Percentiles rank a stretch among this genome's conserved stretches.
These are phyloP conservation scores for Propithecus coquereli DNA, from an alignment of 2,113 vertebrate species.

Conservation along the genomic window DNA sequence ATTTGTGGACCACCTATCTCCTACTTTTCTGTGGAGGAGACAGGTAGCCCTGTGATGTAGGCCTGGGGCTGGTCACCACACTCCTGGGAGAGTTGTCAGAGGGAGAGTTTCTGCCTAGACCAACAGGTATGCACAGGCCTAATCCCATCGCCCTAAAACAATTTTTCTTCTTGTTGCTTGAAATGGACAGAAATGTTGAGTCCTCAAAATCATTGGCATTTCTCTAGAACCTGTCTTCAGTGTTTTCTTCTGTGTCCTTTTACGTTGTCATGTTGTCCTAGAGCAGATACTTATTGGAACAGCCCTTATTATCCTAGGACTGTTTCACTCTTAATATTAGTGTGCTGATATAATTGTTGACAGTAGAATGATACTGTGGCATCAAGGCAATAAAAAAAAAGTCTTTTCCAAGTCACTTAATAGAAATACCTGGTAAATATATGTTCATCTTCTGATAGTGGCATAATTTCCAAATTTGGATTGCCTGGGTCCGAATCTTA, in stretches of 20 bases:
- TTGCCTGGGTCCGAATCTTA: neutral
- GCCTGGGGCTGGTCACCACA: neutral
- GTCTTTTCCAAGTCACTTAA: neutral
- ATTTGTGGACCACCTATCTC: neutral
- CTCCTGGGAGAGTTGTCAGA: neutral
- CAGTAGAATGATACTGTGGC: neutral
- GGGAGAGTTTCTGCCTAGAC: neutral
- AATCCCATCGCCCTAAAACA: neutral
- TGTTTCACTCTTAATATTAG: neutral
- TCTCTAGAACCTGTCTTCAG: neutral
- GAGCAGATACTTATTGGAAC: neutral
- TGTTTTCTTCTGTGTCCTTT: neutral
- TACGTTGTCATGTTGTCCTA: rapidly evolving
- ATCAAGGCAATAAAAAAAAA: neutral
- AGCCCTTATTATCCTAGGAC: neutral
- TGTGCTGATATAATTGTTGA: neutral
- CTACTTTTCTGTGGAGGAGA: neutral
- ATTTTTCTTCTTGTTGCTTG: neutral
- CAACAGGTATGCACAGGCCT: too few relatives aligned
- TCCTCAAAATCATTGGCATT: neutral
- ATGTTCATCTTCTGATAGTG: neutral
- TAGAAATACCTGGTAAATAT: neutral
- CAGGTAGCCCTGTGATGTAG: neutral
- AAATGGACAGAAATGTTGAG: neutral
- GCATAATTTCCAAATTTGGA: too few relatives aligned